These are phyloP conservation scores for Oenanthe melanoleuca DNA, from an alignment of 2,113 vertebrate genomes.

Conservation along the genomic window DNA sequence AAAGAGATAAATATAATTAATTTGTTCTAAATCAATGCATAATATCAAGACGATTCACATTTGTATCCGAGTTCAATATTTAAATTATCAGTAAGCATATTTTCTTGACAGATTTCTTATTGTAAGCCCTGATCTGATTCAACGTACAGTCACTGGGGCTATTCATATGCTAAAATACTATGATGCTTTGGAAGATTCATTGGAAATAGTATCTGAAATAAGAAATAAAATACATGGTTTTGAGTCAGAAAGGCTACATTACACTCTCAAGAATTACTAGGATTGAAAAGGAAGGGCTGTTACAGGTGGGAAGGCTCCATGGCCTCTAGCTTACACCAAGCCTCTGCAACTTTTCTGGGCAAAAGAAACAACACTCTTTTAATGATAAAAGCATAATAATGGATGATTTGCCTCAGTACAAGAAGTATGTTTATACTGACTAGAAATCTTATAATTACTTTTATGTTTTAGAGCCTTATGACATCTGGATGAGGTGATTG, in stretches of 20 bases:
- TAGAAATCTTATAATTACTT: neutral
- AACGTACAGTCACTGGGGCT: too few relatives aligned
- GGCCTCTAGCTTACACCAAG: neutral
- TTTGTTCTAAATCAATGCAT: too few relatives aligned
- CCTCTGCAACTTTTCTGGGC: neutral
- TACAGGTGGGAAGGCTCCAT: neutral
- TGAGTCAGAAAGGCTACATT: neutral
- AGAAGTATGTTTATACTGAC: neutral
- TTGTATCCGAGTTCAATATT: too few relatives aligned
- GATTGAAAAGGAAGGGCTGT: neutral
- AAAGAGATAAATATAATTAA: too few relatives aligned
- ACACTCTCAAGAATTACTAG: neutral
- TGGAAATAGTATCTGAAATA: neutral
- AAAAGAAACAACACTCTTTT: neutral
- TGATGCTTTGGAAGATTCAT: too few relatives aligned
- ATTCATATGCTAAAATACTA: too few relatives aligned
- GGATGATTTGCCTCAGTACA: neutral
- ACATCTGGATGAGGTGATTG: rapidly evolving
- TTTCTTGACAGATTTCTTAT: too few relatives aligned
- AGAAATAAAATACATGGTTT: neutral
- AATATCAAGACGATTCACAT: too few relatives aligned
- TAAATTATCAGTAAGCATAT: too few relatives aligned
- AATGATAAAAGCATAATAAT: neutral
- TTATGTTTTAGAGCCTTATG: neutral
- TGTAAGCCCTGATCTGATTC: too few relatives aligned